These are phyloP conservation scores for Nymphicus hollandicus DNA, from an alignment of 2,113 vertebrate species.

Conservation along the genomic window DNA sequence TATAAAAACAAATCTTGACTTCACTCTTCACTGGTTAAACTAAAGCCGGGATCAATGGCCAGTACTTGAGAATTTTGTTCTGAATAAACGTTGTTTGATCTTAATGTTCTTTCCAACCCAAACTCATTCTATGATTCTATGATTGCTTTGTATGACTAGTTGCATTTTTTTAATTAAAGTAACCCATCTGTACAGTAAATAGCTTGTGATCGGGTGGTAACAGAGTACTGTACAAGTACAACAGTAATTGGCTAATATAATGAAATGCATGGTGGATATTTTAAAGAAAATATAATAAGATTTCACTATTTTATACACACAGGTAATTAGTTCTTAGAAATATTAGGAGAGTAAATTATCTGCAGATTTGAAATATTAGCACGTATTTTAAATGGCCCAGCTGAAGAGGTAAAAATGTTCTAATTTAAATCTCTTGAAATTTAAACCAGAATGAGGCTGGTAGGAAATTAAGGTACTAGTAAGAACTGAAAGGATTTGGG, in stretches of 20 bases:
- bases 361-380: constrained; percentile 75
- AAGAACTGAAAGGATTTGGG: not conserved
- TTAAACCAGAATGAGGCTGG: constrained; percentile 4
- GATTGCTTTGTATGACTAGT: constrained; percentile 64
- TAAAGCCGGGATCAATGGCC: not conserved
- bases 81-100: constrained; percentile 56
- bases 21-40: not conserved
- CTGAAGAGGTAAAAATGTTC: constrained; percentile 47
- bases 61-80: constrained; percentile 2
- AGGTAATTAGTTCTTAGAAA: constrained; percentile 80
- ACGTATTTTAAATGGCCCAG: constrained; percentile 69
- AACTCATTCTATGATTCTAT: not conserved
- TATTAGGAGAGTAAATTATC: constrained; percentile 73
- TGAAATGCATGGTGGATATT: constrained; percentile 73
- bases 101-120: not conserved
- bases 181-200: constrained; percentile 76
- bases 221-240: constrained; percentile 70
- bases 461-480: not conserved
- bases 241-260: constrained; percentile 78
- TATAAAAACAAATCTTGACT: not conserved
- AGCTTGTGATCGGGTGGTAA: constrained; percentile 69
- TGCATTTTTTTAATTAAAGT: constrained; percentile 81
- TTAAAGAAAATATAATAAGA: constrained; percentile 78
- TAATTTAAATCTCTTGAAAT: constrained; percentile 54
- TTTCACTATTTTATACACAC: constrained; percentile 76